These are phyloP conservation scores for Platichthys flesus DNA, from an alignment of 2,113 vertebrate species.

Conservation along the genomic window DNA sequence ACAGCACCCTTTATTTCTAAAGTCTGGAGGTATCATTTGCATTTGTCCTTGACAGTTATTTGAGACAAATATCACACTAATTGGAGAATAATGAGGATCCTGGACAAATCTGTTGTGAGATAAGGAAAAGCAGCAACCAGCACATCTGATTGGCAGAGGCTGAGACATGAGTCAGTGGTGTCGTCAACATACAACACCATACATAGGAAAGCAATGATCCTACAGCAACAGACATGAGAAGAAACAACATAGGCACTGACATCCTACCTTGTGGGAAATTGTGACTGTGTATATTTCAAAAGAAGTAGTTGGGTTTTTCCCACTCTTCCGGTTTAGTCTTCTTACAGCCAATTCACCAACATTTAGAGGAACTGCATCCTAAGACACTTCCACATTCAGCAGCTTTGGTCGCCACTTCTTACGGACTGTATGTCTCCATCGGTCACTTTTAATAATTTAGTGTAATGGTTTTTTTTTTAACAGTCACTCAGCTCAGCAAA, in stretches of 20 bases:
- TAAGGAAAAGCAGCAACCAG: neutral
- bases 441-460: slow-evolving; percentile 12
- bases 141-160: neutral
- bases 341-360: slow-evolving; percentile 1
- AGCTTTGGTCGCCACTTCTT: neutral
- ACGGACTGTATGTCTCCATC: neutral
- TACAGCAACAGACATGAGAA: neutral
- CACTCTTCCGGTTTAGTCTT: slow-evolving; percentile 17
- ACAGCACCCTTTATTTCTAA: neutral
- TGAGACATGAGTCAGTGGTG: neutral
- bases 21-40: neutral
- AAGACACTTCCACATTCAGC: slow-evolving; percentile 25
- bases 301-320: neutral
- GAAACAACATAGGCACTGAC: neutral
- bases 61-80: neutral
- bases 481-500: neutral
- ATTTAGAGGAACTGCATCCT: slow-evolving; percentile 39
- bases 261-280: neutral
- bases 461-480: neutral
- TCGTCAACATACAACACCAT: neutral
- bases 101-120: neutral
- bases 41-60: neutral
- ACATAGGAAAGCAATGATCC: neutral
- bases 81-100: neutral
- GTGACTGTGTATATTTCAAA: neutral